These are phyloP conservation scores for Pyrrhosoma nymphula DNA, from an alignment of 2,888 invertebrate species.

Conservation along the genomic window DNA sequence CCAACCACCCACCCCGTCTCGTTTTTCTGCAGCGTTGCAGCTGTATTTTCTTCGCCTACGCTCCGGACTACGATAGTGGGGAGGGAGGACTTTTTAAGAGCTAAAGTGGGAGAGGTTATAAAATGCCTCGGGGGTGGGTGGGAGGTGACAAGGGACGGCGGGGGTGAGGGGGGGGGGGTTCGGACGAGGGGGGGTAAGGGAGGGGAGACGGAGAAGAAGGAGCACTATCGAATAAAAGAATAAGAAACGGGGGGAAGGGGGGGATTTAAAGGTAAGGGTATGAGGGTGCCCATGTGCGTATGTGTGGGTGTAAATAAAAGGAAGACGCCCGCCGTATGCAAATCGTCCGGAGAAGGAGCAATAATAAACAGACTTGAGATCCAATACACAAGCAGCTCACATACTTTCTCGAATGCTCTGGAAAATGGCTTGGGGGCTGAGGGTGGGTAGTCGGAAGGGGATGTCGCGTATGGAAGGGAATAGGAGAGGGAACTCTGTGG, in stretches of 20 bases:
- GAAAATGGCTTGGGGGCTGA: neutral
- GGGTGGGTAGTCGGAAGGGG: neutral
- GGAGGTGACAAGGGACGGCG: neutral
- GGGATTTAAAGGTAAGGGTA: neutral
- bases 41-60: constrained; percentile 55
- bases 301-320: constrained; percentile 12
- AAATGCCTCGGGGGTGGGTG: constrained; percentile 23
- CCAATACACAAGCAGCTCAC: constrained; percentile 66
- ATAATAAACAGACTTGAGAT: constrained; percentile 64
- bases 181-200: neutral
- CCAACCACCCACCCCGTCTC: too few species aligned
- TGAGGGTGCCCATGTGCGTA: neutral
- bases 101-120: constrained; percentile 59
- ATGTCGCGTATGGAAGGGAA: too few species aligned
- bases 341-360: constrained; percentile 52
- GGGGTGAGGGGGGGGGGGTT: neutral
- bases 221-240: neutral
- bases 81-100: constrained; percentile 51
- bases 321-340: constrained; percentile 64
- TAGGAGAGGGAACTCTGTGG: neutral
- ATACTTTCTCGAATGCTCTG: constrained; percentile 53
- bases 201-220: neutral
- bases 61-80: neutral
- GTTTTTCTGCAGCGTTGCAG: constrained; percentile 62
- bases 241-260: neutral